These are phyloP conservation scores for Sus cebifrons DNA, from an alignment of 2,797 vertebrate genomes.

Conservation along the genomic window DNA sequence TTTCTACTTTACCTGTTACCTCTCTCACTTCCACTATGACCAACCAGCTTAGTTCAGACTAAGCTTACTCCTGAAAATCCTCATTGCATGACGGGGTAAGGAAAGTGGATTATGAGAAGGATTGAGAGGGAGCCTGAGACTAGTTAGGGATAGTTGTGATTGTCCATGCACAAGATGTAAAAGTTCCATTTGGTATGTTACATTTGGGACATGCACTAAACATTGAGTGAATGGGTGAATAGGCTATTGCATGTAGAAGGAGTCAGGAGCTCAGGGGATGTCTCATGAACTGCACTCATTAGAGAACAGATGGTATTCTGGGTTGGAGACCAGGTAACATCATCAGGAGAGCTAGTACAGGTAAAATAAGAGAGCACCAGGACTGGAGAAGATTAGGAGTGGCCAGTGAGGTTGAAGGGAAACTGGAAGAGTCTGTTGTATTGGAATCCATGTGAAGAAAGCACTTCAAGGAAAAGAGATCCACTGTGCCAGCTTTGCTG, in stretches of 20 bases:
- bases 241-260: not conserved
- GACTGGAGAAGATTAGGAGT: not conserved
- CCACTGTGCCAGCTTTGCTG: not conserved
- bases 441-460: not conserved
- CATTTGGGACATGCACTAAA: not conserved
- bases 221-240: not conserved
- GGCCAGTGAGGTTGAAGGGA: not conserved
- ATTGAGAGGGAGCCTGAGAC: not conserved
- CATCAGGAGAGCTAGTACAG: not conserved
- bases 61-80: not conserved
- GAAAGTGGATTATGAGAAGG: not conserved
- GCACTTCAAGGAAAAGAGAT: not conserved
- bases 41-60: not conserved
- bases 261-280: not conserved
- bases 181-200: not conserved
- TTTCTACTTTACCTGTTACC: not conserved
- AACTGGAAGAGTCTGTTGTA: not conserved
- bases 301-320: not conserved
- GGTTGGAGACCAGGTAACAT: not conserved
- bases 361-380: fast-evolving
- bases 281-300: too few relatives aligned
- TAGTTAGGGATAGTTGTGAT: too few relatives aligned
- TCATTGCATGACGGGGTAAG: fast-evolving
- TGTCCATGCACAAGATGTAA: not conserved
- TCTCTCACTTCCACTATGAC: not conserved